Base-by-base conservation (phyloP, 2,888 invertebrate genomes). In the Ectropis crepuscularia region DNA sequence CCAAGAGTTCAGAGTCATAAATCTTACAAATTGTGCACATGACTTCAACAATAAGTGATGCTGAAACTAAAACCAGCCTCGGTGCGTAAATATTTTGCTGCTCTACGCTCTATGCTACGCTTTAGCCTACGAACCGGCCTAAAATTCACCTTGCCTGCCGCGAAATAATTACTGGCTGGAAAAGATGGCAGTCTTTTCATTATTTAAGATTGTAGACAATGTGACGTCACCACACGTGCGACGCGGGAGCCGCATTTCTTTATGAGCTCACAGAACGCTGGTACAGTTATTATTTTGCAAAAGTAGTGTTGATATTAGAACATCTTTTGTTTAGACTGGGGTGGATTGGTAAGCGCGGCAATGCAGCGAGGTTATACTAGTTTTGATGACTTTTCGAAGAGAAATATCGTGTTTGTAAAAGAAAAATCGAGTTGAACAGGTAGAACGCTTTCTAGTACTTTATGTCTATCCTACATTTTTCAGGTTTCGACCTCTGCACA, bases 161-260 rank as follows among this genome's bases (percentile, higher is more conserved):
- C 80, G 82, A 83, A 86, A 87, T 89, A 86, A 89, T 89, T 87
- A 88, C 85, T 75, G 80, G 74, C 75, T 76, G 81, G 81, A 82
- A 84, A 87, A 88, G 84, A 85, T 84, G 85, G 82, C 81, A 84
- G 80, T 80, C 79, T 82, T 74, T 79, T 85, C 86, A 81, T 88
- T 87, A 86, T 87, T 83, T 87, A 86, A 86, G 87, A 81, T 77
- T 72, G 77, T 80, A 80, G 73, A 76, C 82, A 76, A 78, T 80
- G 82, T 82, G 83, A 76, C 74, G 78, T 78, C 67, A 65, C 58
- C 65, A 68, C 55, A 46, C 41, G 48, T 55, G 49, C 45, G 8
- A 58, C 48, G 65, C 58, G 63, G 53, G 57, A 63, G 65, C 68
- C 46, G 68, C 70, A 64, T 72, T 70, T 70, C 64, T 72, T 70